Conservation (phyloP, 2,797 vertebrate genomes). For the Enteromius afrohamiltoni region DNA sequence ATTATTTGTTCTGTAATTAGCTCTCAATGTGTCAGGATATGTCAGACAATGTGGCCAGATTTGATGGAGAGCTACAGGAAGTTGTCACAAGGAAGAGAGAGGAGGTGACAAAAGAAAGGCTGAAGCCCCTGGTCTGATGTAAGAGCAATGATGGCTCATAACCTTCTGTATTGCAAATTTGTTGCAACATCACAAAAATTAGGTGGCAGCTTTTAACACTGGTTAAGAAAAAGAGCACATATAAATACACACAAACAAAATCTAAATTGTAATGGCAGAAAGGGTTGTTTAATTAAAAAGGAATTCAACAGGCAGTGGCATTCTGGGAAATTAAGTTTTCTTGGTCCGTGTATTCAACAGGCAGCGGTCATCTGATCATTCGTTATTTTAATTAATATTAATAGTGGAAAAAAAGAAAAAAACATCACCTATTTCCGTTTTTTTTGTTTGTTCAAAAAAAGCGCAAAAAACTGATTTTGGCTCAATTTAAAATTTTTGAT, state of each 20-base stretch:
- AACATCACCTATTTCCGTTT: too few relatives aligned
- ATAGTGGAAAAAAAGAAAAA: too few relatives aligned
- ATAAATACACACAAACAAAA: background rate
- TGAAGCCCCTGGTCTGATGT: constrained; percentile 64
- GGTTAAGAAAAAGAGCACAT: background rate
- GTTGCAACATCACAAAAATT: constrained; percentile 21
- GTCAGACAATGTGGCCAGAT: constrained; percentile 80
- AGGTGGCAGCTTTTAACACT: background rate
- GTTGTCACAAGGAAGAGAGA: constrained; percentile 68
- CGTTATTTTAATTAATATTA: too few relatives aligned
- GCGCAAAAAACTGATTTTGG: too few relatives aligned
- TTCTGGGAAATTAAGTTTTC: background rate
- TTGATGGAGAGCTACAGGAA: constrained; percentile 66
- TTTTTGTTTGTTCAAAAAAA: too few relatives aligned
- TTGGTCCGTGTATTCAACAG: too few relatives aligned
- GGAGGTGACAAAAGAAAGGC: constrained; percentile 61
- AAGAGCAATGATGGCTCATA: background rate
- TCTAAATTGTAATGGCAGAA: background rate
- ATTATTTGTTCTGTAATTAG: constrained; percentile 94
- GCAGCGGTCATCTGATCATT: too few relatives aligned
- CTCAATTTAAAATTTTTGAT: too few relatives aligned
- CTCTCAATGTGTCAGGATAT: constrained; percentile 86
- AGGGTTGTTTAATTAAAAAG: background rate
- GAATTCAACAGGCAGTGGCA: background rate
- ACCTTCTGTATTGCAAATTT: constrained; percentile 17